Evolutionary conservation across 2,797 vertebrate genomes (phyloP).

Genomic region (Balearica regulorum): DNA sequence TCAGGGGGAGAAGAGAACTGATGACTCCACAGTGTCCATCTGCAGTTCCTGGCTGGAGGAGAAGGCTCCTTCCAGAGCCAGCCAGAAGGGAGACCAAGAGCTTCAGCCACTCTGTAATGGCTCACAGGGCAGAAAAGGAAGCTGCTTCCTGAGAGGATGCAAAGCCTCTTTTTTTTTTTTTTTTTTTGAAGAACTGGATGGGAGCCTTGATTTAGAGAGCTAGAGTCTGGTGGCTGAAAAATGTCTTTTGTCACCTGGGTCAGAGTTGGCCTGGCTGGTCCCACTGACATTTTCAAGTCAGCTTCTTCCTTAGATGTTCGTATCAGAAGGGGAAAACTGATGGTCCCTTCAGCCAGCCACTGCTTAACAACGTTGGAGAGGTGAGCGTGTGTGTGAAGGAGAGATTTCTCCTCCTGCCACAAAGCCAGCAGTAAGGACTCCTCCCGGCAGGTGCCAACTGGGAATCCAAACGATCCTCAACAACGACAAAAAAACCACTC

Average conservation of each 20-base stretch:
- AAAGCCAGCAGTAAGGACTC: neutral
- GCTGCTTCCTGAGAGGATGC: neutral
- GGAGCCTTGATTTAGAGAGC: neutral
- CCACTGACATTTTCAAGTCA: neutral
- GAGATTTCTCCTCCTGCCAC: neutral
- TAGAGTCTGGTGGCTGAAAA: neutral
- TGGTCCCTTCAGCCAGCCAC: neutral
- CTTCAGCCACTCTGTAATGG: neutral
- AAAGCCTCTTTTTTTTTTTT: neutral
- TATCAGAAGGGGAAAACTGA: neutral
- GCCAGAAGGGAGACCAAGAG: neutral
- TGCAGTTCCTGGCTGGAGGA: neutral
- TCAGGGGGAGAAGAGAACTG: neutral
- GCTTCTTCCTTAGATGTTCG: neutral
- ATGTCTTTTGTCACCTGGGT: neutral
- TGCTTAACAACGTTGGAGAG: neutral
- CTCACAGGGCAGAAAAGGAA: neutral
- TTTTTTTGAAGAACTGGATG: neutral
- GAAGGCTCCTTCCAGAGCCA: neutral
- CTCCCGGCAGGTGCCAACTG: neutral
- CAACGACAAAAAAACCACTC: neutral
- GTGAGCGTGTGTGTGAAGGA: neutral
- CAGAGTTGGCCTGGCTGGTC: neutral
- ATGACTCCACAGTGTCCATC: neutral
- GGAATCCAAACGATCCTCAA: neutral